phyloP scores from a whole-genome alignment of 1,140 invertebrate species.

The Drosophila ironensis region DNA sequence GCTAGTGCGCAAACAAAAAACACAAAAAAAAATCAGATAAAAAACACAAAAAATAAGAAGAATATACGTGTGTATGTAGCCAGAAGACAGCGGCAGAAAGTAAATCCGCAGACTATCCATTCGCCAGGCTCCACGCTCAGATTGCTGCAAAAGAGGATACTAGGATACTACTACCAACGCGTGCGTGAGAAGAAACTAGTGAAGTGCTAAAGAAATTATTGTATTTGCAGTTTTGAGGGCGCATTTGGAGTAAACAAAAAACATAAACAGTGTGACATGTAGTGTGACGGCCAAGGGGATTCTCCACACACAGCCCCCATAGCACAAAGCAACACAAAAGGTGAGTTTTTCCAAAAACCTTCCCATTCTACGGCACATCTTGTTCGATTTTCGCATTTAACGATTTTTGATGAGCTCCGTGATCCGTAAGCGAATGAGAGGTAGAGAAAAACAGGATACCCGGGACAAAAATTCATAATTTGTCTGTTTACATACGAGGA shows the following conservation, averaged over 20 bases:
- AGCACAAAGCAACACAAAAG: slow-evolving; percentile 45
- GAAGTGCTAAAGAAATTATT: slow-evolving; percentile 12
- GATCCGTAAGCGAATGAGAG: slow-evolving; percentile 63
- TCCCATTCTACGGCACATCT: slow-evolving; percentile 11
- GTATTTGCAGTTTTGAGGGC: slow-evolving; percentile 21
- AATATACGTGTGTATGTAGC: too few species aligned
- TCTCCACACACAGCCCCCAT: slow-evolving; percentile 10
- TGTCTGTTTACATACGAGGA: slow-evolving; percentile 61
- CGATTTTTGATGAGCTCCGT: slow-evolving; percentile 77
- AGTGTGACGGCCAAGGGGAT: slow-evolving; percentile 27
- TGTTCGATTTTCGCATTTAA: slow-evolving; percentile 64
- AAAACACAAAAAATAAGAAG: too few species aligned
- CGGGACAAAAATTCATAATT: slow-evolving; percentile 66
- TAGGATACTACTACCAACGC: slow-evolving; percentile 5
- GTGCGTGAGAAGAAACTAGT: slow-evolving; percentile 38
- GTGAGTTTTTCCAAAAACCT: slow-evolving; percentile 27
- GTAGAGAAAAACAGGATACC: slow-evolving; percentile 8
- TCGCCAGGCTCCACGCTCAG: slow-evolving; percentile 5
- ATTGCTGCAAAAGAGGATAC: too few species aligned
- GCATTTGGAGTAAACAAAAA: slow-evolving; percentile 14
- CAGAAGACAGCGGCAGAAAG: too few species aligned
- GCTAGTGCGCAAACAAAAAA: slow-evolving; percentile 21
- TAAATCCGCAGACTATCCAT: slow-evolving; percentile 29
- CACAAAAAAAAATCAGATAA: slow-evolving; percentile 14
- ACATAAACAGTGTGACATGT: slow-evolving; percentile 54